A percentile compares a stretch with the other conserved stretches of the same genome.
These are phyloP conservation scores for Clitarchus hookeri DNA, from an alignment of 2,888 invertebrate genomes.

Conservation along the genomic window DNA sequence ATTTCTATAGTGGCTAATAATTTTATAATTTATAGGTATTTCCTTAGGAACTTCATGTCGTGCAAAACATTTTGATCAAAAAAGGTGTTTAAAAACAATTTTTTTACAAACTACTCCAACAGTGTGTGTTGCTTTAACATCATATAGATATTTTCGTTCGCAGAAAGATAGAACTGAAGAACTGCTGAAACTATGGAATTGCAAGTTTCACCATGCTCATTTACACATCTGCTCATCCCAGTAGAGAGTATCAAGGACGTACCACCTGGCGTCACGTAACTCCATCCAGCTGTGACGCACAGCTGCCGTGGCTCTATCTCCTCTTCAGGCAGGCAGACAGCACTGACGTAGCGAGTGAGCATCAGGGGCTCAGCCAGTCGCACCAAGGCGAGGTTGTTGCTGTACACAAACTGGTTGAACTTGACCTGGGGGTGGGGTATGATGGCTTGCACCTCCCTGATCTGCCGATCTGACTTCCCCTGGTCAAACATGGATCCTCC, in stretches of 20 bases:
- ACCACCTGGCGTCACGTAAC: slow-evolving; percentile 58
- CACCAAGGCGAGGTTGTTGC: slow-evolving; percentile 63
- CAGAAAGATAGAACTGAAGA: no score
- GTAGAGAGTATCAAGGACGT: slow-evolving; percentile 34
- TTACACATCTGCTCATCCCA: no score
- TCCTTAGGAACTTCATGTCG: no score
- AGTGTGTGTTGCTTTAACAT: no score
- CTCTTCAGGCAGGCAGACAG: slow-evolving; percentile 61
- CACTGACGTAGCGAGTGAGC: slow-evolving; percentile 60
- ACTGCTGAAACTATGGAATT: background rate
- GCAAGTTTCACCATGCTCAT: no score
- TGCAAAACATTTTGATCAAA: no score
- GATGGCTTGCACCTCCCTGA: slow-evolving; percentile 50
- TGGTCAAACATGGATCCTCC: slow-evolving; percentile 49
- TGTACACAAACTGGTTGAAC: slow-evolving; percentile 61
- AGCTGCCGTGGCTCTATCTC: slow-evolving; percentile 56
- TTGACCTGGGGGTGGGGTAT: slow-evolving; percentile 61
- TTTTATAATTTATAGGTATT: no score
- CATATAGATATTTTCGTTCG: no score
- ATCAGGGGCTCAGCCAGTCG: slow-evolving; percentile 58
- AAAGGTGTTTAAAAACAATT: no score
- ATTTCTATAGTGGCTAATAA: no score
- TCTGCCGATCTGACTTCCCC: slow-evolving; percentile 50
- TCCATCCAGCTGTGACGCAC: slow-evolving; percentile 66
- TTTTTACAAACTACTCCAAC: no score